Base-by-base conservation (phyloP, 2,888 invertebrate genomes). In the Antitype chi region DNA sequence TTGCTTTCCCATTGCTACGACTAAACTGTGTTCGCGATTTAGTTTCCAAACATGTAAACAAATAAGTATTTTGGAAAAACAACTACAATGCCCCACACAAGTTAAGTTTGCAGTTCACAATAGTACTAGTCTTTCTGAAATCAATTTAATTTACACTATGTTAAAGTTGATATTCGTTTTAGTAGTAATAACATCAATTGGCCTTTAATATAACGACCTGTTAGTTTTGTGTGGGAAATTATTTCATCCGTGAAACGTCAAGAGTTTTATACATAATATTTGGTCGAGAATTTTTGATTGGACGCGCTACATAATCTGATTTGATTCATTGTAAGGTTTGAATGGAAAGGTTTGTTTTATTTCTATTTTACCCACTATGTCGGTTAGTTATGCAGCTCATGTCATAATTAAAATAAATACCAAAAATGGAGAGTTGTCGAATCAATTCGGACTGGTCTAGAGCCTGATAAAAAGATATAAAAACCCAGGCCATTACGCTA, bases 1-100 rank as follows among this genome's bases (percentile, higher is more conserved):
- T 85, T 80, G 80, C 88, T 88, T 89, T 90, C 89, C 87, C 90
- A 90, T 87, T 74, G 83, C 74, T 70, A 74, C 70, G 69, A 81
- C 78, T 83, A 47, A 68, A 68, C 68, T 59, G 20, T 2, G 32
- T n/a, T 38, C 7, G n/a, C 20, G 20, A 38, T 59, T 68, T 25
- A 38, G 38, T 38, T 68, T 59, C 4, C n/a, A 20, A 38, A 59
- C 4, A 68, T n/a, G 13, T 38, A 57, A 59, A 38, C 59, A 68
- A 38, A 68, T 57, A 1, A 0, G 1, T 5, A 0, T 55, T n/a
- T 55, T 32, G 3, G 9, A 53, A 55, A 25, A 23, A 25, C 13
- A 8, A 49, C 25, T 64, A 3, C 25, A 47, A 47, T 1, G 11
- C 20, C 43, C 13, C 23, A 38, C 4, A n/a, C n/a, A n/a, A n/a